Base-by-base conservation (phyloP, 2,888 invertebrate species). In the Nemotelus pantherinus region DNA sequence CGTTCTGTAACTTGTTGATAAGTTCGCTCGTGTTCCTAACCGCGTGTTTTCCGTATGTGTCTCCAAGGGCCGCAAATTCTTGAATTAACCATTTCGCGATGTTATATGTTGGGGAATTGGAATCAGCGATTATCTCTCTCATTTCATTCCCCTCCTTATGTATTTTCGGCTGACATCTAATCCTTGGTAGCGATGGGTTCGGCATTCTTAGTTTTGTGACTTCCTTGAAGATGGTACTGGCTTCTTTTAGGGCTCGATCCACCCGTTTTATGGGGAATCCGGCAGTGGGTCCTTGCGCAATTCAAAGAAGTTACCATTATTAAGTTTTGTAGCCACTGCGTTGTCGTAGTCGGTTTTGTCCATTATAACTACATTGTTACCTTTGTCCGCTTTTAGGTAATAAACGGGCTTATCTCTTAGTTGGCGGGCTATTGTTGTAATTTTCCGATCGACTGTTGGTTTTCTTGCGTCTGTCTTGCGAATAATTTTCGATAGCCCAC, bases 151-250 rank as follows among this genome's bases (percentile, higher is more conserved):
- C 63, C 3, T 63, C 43, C 43, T 63, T 63, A 25, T 63, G 39
- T 39, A 63, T 63, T 63, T 63, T 63, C 43, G 63, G 63, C 41
- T 63, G 63, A 43, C 5, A 39, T 41, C 63, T 63, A 63, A 63
- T 63, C 5, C 63, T 39, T 63, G 63, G 39, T 41, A 63, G 43
- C 3, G 63, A 63, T 3, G 63, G 63, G 41, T 41, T 63, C 4
- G 63, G 63, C 63, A 63, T 63, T 5, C 43, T 63, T 43, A 63
- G 43, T 6, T 25, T 25, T 25, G 25, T 25, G 25, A 25, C 25
- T 25, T 25, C 25, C 25, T 25, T 25, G 25, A 25, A 25, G 25
- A 25, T 25, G 25, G 25, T 25, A 25, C 58, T 58, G 4, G 25
- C 10, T 25, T 58, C 25, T 25, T 58, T 58, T 25, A 58, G 58